Base-by-base conservation (phyloP, 1,140 invertebrate genomes). In the Goniozus legneri region DNA sequence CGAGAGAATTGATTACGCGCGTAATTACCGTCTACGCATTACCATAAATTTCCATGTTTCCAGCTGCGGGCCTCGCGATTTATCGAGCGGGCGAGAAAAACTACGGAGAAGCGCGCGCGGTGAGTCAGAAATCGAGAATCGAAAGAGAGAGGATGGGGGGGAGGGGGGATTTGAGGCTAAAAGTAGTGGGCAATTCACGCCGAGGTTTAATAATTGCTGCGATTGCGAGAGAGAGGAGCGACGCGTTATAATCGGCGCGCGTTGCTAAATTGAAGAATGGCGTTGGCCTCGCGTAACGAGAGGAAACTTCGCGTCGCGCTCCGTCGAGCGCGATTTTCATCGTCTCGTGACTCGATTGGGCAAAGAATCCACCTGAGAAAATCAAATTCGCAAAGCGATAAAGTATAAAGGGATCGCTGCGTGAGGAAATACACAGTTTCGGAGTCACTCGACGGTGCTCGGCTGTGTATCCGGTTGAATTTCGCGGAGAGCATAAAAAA, bases 1-100 rank as follows among this genome's bases (percentile, higher is more conserved):
- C 36, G 44, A 37, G 38, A 52, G 47, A 57, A 60, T 60, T 60
- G 52, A 60, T 58, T 58, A 55, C 35, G 33, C 19, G 48, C 47
- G 52, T 53, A 60, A 60, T 60, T 60, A 53, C 47, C 37, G 41
- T 20, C 14, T 16, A 12, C 15, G 20, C 15, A 58, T 60, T 60
- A 55, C n/a, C 58, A 60, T 60, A 50, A 58, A 60, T 60, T 52
- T 52, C 33, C 57, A 57, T 57, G 43, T n/a, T n/a, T n/a, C n/a
- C n/a, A n/a, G n/a, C n/a, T n/a, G n/a, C n/a, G n/a, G 47, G 31
- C 33, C 36, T 45, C 39, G 39, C 36, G 22, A 35, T 14, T 16
- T 13, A 7, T 6, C 33, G 4, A 7, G 33, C 16, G 33, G 33
- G 33, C 6, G 6, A 6, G 33, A 16, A 16, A 6, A 27, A 27